These are phyloP conservation scores for Salmo trutta DNA, from an alignment of 2,797 vertebrate genomes.

Conservation along the genomic window DNA sequence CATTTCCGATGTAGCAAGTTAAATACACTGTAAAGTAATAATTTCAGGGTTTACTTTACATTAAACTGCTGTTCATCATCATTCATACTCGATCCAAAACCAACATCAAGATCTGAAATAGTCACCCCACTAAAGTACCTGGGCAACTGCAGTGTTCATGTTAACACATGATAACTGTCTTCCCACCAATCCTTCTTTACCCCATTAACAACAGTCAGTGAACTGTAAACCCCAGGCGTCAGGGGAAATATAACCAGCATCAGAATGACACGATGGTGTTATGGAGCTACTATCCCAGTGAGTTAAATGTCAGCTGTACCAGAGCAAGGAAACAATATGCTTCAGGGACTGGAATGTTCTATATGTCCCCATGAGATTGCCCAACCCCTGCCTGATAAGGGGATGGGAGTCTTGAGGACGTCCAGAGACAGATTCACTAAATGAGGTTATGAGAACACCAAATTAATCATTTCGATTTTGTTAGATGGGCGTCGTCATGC, in stretches of 20 bases:
- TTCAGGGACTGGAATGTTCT: not conserved
- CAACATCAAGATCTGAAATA: not conserved
- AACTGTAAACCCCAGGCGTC: too few species aligned
- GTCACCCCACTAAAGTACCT: not conserved
- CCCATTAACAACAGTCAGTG: not conserved
- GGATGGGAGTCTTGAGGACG: not conserved
- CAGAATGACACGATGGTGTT: not conserved
- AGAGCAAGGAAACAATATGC: slow-evolving; percentile 19
- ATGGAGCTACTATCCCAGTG: not conserved
- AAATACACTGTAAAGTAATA: too few species aligned
- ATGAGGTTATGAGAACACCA: slow-evolving; percentile 4
- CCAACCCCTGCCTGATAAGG: slow-evolving; percentile 1
- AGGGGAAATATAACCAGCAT: not conserved
- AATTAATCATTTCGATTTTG: not conserved
- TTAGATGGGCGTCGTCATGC: not conserved
- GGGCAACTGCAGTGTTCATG: not conserved
- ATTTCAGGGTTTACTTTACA: too few species aligned
- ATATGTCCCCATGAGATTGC: not conserved
- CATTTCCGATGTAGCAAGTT: not conserved
- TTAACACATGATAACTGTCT: not conserved
- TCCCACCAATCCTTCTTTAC: not conserved
- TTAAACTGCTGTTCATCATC: not conserved
- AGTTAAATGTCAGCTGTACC: not conserved
- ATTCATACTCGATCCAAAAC: not conserved
- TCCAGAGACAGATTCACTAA: not conserved